A percentile compares a stretch with the other conserved stretches of the same genome.
These are phyloP conservation scores for Tarsius wallacei DNA, from an alignment of 2,797 vertebrate species.

Conservation along the genomic window DNA sequence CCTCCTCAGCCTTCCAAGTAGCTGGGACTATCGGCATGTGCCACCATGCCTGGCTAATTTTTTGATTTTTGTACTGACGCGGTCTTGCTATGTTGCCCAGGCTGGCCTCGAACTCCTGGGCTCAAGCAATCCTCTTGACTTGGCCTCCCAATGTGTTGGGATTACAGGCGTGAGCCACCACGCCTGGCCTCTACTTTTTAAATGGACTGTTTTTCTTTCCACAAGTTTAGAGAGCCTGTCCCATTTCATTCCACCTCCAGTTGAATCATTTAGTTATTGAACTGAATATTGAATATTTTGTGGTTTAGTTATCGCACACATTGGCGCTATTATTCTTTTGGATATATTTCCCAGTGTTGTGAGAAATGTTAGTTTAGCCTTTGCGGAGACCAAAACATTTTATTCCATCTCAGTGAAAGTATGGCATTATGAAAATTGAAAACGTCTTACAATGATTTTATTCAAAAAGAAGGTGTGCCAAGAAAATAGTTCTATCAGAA, in stretches of 20 bases:
- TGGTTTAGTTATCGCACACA: neutral
- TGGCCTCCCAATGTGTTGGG: too few species aligned
- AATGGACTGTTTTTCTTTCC: neutral
- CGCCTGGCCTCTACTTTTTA: too few species aligned
- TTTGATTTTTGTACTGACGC: too few species aligned
- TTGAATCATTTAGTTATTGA: neutral
- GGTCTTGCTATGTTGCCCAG: too few species aligned
- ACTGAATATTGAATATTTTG: too few species aligned
- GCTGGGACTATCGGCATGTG: too few species aligned
- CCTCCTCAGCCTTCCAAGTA: too few species aligned
- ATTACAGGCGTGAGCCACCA: too few species aligned
- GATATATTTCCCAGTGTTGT: neutral
- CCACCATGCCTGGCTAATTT: too few species aligned
- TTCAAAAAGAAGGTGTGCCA: neutral
- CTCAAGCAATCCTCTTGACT: too few species aligned
- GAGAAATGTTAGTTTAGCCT: slow-evolving; percentile 15
- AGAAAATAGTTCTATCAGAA: slow-evolving; percentile 42
- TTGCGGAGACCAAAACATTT: neutral
- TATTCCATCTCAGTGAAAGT: slow-evolving; percentile 23
- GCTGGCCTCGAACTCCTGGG: too few species aligned
- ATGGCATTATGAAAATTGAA: neutral
- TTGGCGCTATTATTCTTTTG: neutral
- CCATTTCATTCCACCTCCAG: neutral
- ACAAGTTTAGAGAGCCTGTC: slow-evolving; percentile 17
- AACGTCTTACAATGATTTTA: neutral